Evolutionary conservation across 2,888 invertebrate genomes (phyloP).

Genomic region (Sepiola atlantica): DNA sequence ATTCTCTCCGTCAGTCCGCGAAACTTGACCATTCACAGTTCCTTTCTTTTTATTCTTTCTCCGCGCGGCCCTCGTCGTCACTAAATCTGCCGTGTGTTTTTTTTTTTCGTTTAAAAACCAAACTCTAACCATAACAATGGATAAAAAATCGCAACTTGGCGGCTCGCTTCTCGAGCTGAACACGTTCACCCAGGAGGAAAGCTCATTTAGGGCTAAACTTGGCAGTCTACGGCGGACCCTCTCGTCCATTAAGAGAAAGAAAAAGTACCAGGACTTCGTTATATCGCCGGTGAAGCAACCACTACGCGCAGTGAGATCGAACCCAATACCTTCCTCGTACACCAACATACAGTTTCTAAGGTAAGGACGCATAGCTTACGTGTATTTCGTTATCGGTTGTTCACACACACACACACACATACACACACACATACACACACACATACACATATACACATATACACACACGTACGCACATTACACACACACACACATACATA

Average conservation of each 20-base stretch:
- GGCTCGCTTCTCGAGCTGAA: slow-evolving; percentile 45
- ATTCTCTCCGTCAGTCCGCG: too few species aligned
- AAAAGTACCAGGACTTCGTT: slow-evolving; percentile 22
- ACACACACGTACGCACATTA: too few species aligned
- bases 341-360: slow-evolving; percentile 39
- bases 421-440: too few species aligned
- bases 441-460: too few species aligned
- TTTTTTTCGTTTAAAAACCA: too few species aligned
- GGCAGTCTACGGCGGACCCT: slow-evolving; percentile 44
- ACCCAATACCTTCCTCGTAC: slow-evolving; percentile 36
- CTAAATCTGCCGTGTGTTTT: too few species aligned
- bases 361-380: background rate
- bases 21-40: too few species aligned
- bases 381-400: background rate
- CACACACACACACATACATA: too few species aligned
- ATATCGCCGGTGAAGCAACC: slow-evolving; percentile 37
- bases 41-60: background rate
- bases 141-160: slow-evolving; percentile 44
- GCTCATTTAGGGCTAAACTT: slow-evolving; percentile 35
- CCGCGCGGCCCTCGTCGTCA: background rate
- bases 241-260: slow-evolving; percentile 45
- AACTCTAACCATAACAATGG: background rate
- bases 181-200: slow-evolving; percentile 41
- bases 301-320: slow-evolving; percentile 44
- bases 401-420: too few species aligned